Base-by-base conservation (phyloP, 2,113 vertebrate genomes). In the Tragelaphus scriptus region DNA sequence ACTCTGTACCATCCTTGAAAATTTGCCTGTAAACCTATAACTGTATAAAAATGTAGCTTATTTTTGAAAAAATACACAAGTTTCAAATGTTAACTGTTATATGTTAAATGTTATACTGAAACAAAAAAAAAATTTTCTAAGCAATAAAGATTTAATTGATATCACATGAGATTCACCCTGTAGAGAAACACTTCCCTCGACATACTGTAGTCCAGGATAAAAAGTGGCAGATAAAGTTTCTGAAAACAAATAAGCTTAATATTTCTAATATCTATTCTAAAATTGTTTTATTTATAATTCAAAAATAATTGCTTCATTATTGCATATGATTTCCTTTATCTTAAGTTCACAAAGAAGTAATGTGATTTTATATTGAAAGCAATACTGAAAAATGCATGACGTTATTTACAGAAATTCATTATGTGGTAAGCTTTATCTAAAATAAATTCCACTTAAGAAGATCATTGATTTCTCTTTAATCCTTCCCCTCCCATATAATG, bases 351-450 rank as follows among this genome's bases (percentile, higher is more conserved):
- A 88, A 75, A 91, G 55, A 93, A 79, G 30, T 53, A 56, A 56
- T 56, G 8, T 16, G 65, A 49, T 75, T 82, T 95, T 90, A 90
- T 59, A 77, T 12, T 80, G 47, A 94, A 97, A 92, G 4, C 11
- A 19, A 88, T 77, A 44, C 10, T 85, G 26, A 47, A 96, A 86
- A 87, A 88, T 77, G 7, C 81, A 79, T 55, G 17, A 53, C 2
- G 49, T 96, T 90, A 89, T 58, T 55, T 93, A 49, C 3, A 87
- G 91, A 92, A 97, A 90, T 92, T 92, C 40, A 92, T 47, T 51
- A 17, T 82, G 44, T 95, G n/a, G 36, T 79, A 40, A 92, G 80
- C 25, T 93, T 94, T 40, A 94, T 11, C 49, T 16, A 95, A 95
- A 96, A 56, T 63, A 81, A 86, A 96, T 75, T 96, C 5, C 36